Evolutionary conservation across 2,113 vertebrate genomes (phyloP).

Genomic region (Tachysurus fulvidraco): DNA sequence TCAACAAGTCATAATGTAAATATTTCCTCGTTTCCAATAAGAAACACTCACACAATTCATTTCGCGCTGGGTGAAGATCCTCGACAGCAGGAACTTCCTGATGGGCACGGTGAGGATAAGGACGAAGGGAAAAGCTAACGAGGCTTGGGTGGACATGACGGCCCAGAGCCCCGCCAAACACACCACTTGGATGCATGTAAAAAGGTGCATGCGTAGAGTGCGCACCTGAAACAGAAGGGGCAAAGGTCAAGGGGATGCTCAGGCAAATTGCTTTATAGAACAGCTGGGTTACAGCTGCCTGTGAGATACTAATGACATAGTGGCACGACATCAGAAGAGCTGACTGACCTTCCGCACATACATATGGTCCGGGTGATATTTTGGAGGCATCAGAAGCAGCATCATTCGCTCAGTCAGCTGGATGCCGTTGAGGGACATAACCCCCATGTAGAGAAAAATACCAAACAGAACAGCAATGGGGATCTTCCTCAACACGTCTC

Average conservation of each 20-base stretch:
- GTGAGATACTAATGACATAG: not conserved
- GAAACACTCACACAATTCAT: constrained; percentile 86
- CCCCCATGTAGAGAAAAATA: constrained; percentile 95
- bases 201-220: constrained; percentile 94
- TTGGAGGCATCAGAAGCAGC: constrained; percentile 93
- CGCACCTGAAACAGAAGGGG: constrained; percentile 78
- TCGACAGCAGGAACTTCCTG: constrained; percentile 85
- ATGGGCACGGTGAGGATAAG: constrained; percentile 94
- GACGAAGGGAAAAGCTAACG: constrained; percentile 94
- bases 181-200: constrained; percentile 87
- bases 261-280: not conserved
- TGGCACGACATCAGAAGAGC: not conserved
- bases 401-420: constrained; percentile 91
- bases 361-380: constrained; percentile 91
- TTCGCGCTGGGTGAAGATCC: constrained; percentile 86
- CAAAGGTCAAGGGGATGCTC: not conserved
- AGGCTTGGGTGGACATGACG: constrained; percentile 92
- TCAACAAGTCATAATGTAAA: not conserved
- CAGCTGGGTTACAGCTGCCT: not conserved
- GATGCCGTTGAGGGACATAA: constrained; percentile 93
- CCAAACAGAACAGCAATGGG: constrained; percentile 90
- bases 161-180: constrained; percentile 89
- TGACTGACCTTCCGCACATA: constrained; percentile 89
- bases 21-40: no score
- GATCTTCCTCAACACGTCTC: constrained; percentile 86